A percentile compares a stretch with the other conserved stretches of the same genome.
phyloP scores from a whole-genome alignment of 2,113 vertebrate genomes.

The Fukomys damarensis region DNA sequence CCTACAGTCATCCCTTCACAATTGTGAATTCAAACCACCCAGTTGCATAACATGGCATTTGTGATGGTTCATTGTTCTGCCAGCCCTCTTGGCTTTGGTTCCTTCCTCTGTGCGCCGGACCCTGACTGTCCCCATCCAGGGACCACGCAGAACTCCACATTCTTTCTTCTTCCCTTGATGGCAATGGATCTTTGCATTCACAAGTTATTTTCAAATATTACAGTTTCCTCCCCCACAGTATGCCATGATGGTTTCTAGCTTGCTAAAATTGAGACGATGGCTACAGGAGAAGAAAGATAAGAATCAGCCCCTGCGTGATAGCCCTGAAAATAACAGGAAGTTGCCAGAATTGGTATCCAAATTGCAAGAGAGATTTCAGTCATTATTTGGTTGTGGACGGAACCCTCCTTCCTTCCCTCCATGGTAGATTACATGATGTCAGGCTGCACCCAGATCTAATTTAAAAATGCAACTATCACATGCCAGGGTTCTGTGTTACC shows the following conservation, averaged over 20 bases:
- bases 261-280: background rate
- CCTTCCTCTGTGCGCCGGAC: background rate
- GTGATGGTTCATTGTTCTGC: conserved; percentile 57
- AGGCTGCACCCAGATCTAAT: background rate
- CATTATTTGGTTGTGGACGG: background rate
- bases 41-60: conserved; percentile 66
- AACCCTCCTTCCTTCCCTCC: background rate
- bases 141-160: background rate
- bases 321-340: background rate
- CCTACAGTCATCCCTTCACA: conserved; percentile 72
- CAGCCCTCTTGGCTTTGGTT: conserved; percentile 36
- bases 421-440: background rate
- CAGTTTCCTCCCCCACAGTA: background rate
- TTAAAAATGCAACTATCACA: background rate
- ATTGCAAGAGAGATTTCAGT: background rate
- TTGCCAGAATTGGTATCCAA: background rate
- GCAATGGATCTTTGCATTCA: conserved; percentile 8
- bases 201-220: conserved; percentile 56
- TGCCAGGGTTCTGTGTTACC: background rate
- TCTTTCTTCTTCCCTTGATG: background rate
- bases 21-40: conserved; percentile 75
- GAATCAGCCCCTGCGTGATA: accelerated
- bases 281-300: background rate
- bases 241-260: background rate
- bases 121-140: conserved; percentile 26